phyloP scores from a whole-genome alignment of 2,797 vertebrate genomes.

The Enteromius mattozi region DNA sequence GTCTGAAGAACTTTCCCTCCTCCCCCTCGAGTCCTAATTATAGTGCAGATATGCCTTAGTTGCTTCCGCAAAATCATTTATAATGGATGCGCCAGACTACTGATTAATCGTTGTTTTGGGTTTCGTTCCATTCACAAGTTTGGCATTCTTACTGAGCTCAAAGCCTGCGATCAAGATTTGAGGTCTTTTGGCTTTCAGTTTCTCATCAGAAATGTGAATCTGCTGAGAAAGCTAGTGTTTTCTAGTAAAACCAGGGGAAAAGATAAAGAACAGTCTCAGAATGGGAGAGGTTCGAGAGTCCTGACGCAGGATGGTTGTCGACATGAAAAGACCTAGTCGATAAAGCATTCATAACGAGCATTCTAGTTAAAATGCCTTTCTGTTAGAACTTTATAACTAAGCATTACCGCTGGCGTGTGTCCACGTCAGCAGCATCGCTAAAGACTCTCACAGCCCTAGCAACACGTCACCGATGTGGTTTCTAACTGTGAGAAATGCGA shows the following conservation, averaged over 20 bases:
- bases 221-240: slow-evolving; percentile 19
- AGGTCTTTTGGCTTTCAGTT: background rate
- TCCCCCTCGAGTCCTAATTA: background rate
- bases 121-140: background rate
- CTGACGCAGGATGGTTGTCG: background rate
- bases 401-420: background rate
- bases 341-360: background rate
- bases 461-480: slow-evolving; percentile 65
- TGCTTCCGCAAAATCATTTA: background rate
- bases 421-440: background rate
- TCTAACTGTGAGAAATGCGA: slow-evolving; percentile 69
- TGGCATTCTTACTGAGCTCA: background rate
- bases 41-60: background rate
- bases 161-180: background rate
- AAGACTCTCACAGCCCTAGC: slow-evolving; percentile 61
- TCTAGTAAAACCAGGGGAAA: background rate
- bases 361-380: slow-evolving; percentile 47
- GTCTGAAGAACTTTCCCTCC: background rate
- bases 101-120: background rate
- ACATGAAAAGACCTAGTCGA: background rate
- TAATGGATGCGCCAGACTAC: background rate
- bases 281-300: background rate
- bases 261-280: background rate
- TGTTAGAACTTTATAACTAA: slow-evolving; percentile 1
- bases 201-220: background rate